Base-by-base conservation (phyloP, 2,113 vertebrate genomes). In the Empidonax traillii region DNA sequence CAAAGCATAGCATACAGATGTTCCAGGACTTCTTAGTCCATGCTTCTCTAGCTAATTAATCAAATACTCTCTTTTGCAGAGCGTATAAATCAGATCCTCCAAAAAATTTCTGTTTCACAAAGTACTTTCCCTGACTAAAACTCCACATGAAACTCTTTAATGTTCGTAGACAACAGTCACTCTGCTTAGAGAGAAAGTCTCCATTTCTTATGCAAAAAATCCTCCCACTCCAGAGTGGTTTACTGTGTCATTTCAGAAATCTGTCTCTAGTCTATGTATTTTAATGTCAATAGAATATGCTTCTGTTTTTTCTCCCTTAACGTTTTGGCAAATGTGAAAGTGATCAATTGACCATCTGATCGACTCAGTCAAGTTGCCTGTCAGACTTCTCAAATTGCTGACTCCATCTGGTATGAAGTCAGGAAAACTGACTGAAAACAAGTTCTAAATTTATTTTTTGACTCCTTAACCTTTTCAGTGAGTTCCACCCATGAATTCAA, bases 391-490 rank as follows among this genome's bases (percentile, higher is more conserved):
- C 66, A 55, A 78, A 31, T 75, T 89, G 79, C 41, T 87, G 83
- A 92, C 62, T 96, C 49, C 61, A 69, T 73, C 85, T 93, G 80
- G 19, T 80, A 53, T 13, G 37, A 94, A 89, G 58, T 75, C 72
- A 51, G 58, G 23, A 89, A 80, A 86, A 58, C 39, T 68, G 89
- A 89, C 85, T 78, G 69, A 85, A 96, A 94, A 78, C 24, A 52
- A 87, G 35, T 89, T 85, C 67, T 75, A 56, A 63, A 86, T 79
- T 91, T n/a, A 46, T 76, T 90, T 96, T 95, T 94, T 90, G 22
- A 78, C 76, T 93, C 58, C 3, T 56, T 95, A 97, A 94, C 87
- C 76, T 96, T 97, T 97, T 44, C 5, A 7, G 44, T 55, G 76
- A 90, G 66, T 95, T 95, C 79, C 62, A 63, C 33, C 33, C 49